Base-by-base conservation (phyloP, 2,113 vertebrate genomes). In the Struthidea cinerea region DNA sequence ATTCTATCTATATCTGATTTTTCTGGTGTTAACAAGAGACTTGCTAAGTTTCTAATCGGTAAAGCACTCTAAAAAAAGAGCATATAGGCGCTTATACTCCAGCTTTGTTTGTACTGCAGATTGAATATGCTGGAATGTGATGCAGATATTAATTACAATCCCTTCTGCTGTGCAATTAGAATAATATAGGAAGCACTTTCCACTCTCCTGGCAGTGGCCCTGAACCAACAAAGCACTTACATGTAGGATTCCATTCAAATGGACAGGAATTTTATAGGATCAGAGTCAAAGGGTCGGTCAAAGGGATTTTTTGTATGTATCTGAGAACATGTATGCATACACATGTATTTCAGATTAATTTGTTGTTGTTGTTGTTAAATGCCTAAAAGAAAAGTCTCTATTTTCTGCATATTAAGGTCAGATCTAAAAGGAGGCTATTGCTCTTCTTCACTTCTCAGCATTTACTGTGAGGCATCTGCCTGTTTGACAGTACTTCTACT, bases 171-270 rank as follows among this genome's bases (percentile, higher is more conserved):
- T 67, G 42, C 42, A 90, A 90, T 95, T 70, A 90, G 63, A 87
- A 83, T 61, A 87, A 82, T 42, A 80, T 41, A 57, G 55, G 33
- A 90, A 94, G 55, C 59, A 78, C 11, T 55, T 88, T 63, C 49
- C 44, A 37, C 22, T 79, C 57, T 47, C 42, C 42, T 61, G 39
- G 55, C 30, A 79, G 75, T 74, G 55, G 61, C 59, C 67, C n/a
- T 76, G 67, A 85, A 70, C 46, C 87, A 96, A 70, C 19, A 80
- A 89, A 91, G 16, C 87, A 87, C 78, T 91, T 94, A 52, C 13
- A 42, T 49, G 28, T 63, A 69, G 63, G 46, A 91, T 73, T 50
- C n/a, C 46, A 57, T 73, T 85, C 37, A 70, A 59, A 30, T 11
- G 32, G 17, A 27, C 35, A 70, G 67, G 56, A 73, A 59, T 90